Percentiles rank a stretch among this genome's conserved stretches.
Conservation (phyloP, 2,113 vertebrate species). For the Bambusicola thoracicus region DNA sequence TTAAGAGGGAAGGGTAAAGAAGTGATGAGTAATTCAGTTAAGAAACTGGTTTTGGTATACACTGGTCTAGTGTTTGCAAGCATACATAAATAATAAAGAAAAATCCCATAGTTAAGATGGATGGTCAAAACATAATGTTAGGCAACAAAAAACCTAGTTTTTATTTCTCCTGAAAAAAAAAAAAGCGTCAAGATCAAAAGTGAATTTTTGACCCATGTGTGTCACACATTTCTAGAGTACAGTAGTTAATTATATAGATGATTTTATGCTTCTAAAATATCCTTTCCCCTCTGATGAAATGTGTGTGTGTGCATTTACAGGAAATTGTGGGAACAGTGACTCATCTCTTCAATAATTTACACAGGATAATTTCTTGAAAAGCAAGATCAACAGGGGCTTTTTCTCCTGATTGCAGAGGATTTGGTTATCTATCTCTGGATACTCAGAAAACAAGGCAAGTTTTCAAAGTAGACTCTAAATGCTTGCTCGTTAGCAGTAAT, state of each 20-base stretch:
- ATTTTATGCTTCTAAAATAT: constrained; percentile 14
- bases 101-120: not conserved
- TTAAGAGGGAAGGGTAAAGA: not conserved
- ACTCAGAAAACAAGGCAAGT: not conserved
- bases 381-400: constrained; percentile 7
- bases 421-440: not conserved
- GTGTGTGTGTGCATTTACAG: constrained; percentile 47
- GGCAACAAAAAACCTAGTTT: not conserved
- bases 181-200: too few relatives aligned
- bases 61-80: not conserved
- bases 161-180: not conserved
- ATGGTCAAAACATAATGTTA: not conserved
- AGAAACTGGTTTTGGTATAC: not conserved
- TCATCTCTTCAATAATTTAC: constrained; percentile 65
- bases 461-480: not conserved
- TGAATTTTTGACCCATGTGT: not conserved
- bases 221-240: not conserved
- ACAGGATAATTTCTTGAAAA: constrained; percentile 55
- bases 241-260: not conserved
- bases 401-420: not conserved
- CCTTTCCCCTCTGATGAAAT: constrained; percentile 17
- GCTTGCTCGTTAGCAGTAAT: not conserved
- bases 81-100: not conserved
- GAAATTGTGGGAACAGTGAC: constrained; percentile 45
- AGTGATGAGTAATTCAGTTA: not conserved